Evolutionary conservation across 2,797 vertebrate genomes (phyloP).

Genomic region (Peromyscus eremicus): DNA sequence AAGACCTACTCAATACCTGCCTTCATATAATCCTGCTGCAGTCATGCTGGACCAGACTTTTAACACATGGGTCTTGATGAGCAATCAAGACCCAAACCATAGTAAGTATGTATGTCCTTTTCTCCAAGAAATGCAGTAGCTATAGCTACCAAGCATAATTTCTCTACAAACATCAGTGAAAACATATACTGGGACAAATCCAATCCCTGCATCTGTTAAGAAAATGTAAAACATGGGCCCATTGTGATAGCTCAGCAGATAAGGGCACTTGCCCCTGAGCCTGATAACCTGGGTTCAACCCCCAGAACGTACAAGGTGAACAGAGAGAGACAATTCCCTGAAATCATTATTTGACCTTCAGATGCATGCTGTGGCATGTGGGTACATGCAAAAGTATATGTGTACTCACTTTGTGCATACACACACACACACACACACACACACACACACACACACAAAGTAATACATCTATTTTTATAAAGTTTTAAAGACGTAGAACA

Average conservation of each 20-base stretch:
- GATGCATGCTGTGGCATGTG: neutral
- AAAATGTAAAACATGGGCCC: neutral
- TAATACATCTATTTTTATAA: neutral
- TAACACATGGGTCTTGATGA: neutral
- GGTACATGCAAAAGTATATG: neutral
- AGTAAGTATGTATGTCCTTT: neutral
- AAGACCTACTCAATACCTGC: neutral
- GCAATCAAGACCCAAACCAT: neutral
- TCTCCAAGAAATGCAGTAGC: neutral
- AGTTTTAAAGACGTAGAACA: neutral
- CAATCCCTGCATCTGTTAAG: neutral
- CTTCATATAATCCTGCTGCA: too few relatives aligned
- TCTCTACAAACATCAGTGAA: neutral
- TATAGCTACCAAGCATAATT: neutral
- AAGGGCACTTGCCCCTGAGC: neutral
- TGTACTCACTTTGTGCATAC: too few relatives aligned
- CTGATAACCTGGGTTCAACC: neutral
- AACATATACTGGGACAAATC: neutral
- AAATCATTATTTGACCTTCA: neutral
- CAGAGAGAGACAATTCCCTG: neutral
- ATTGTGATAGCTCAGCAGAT: neutral
- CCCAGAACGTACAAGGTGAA: neutral
- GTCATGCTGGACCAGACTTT: neutral
- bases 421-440: neutral
- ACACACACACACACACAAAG: neutral